Conservation (phyloP, 1,140 invertebrate species). For the Luehdorfia chinensis region DNA sequence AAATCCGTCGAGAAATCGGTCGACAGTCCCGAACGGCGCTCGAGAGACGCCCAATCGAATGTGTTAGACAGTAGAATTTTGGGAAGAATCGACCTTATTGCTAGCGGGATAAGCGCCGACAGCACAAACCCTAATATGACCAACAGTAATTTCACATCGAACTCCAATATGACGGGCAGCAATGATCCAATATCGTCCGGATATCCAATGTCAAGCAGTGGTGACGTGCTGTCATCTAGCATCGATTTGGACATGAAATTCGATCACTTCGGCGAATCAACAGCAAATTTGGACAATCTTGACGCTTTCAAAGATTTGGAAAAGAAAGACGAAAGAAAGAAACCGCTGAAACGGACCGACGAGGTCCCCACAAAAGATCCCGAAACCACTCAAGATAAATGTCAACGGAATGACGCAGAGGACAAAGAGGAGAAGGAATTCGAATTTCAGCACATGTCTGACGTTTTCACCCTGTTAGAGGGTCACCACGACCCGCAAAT, state of each 20-base stretch:
- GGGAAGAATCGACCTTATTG: slow-evolving; percentile 44
- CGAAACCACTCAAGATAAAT: slow-evolving; percentile 22
- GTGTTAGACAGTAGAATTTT: slow-evolving; percentile 62
- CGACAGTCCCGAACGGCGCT: slow-evolving; percentile 63
- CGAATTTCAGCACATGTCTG: slow-evolving; percentile 80
- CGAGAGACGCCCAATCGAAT: slow-evolving; percentile 60
- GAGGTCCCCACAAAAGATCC: slow-evolving; percentile 31
- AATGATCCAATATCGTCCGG: slow-evolving; percentile 63
- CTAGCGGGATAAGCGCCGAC: slow-evolving; percentile 58
- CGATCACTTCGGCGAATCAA: slow-evolving; percentile 73
- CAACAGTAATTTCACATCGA: slow-evolving; percentile 68
- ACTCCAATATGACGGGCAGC: slow-evolving; percentile 68
- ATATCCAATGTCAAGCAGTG: slow-evolving; percentile 69
- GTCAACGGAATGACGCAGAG: slow-evolving; percentile 16
- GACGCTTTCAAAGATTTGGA: slow-evolving; percentile 32
- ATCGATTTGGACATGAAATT: slow-evolving; percentile 76
- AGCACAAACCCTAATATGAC: slow-evolving; percentile 68
- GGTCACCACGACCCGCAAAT: slow-evolving; percentile 90
- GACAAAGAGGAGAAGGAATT: slow-evolving; percentile 34
- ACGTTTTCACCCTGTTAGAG: slow-evolving; percentile 82
- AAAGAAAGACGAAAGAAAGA: slow-evolving; percentile 29
- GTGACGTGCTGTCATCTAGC: slow-evolving; percentile 65
- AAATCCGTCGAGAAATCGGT: slow-evolving; percentile 60
- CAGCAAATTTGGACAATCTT: slow-evolving; percentile 53
- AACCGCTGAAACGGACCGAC: slow-evolving; percentile 34